A percentile compares a stretch with the other conserved stretches of the same genome.
Conservation (phyloP, 2,797 vertebrate genomes). For the Todus mexicanus region DNA sequence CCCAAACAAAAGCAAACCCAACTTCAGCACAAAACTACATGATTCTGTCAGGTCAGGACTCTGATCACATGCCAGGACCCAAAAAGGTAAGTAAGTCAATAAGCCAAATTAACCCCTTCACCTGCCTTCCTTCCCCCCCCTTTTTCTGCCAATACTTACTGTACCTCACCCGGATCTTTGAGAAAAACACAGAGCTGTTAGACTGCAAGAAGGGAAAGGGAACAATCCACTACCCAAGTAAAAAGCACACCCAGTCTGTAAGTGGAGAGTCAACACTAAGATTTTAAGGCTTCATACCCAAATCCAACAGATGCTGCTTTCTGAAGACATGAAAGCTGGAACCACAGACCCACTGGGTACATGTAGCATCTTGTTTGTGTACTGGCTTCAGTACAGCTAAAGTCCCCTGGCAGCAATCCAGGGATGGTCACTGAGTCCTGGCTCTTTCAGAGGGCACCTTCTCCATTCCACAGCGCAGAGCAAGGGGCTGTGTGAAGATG, state of each 20-base stretch:
- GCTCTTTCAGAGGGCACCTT: neutral
- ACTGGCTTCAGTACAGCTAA: neutral
- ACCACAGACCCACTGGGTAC: neutral
- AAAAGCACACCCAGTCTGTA: neutral
- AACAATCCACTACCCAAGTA: neutral
- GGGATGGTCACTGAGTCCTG: neutral
- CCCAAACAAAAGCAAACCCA: neutral
- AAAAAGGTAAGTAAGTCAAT: neutral
- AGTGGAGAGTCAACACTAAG: neutral
- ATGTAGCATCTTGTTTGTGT: neutral
- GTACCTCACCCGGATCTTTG: neutral
- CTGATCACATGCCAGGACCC: neutral
- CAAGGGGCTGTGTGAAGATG: neutral
- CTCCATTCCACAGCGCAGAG: neutral
- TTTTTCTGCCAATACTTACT: neutral
- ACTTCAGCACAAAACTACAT: neutral
- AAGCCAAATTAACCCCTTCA: neutral
- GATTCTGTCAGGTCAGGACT: neutral
- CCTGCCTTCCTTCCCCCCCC: neutral
- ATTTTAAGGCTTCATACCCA: neutral
- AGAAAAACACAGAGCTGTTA: neutral
- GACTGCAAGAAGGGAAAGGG: neutral
- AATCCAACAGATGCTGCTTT: neutral
- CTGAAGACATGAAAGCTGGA: neutral
- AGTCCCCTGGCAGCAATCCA: neutral